phyloP scores from a whole-genome alignment of 1,140 invertebrate genomes.

The Anadara kagoshimensis region DNA sequence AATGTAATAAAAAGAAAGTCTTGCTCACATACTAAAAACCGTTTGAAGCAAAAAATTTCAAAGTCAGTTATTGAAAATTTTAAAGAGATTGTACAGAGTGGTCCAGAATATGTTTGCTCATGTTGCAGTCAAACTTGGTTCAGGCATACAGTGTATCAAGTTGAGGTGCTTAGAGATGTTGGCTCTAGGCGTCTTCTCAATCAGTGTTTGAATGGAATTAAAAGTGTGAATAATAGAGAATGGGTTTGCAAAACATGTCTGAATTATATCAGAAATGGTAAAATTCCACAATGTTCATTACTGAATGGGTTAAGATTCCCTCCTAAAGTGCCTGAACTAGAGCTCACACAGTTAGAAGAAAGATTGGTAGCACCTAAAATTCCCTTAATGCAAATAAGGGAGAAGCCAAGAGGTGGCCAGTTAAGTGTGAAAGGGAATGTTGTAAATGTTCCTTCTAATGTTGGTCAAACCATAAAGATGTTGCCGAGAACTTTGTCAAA shows the following conservation, averaged over 20 bases:
- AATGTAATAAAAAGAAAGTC: too few relatives aligned
- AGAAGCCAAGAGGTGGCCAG: slow-evolving; percentile 30
- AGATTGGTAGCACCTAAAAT: slow-evolving; percentile 28
- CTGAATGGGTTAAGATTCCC: slow-evolving; percentile 19
- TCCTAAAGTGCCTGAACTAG: slow-evolving; percentile 14
- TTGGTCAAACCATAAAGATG: slow-evolving; percentile 19
- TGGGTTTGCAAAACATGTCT: slow-evolving; percentile 23
- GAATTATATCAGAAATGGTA: not conserved
- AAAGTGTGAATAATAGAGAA: too few relatives aligned
- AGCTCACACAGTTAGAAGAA: slow-evolving; percentile 38
- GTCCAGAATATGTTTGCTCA: too few relatives aligned
- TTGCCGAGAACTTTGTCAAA: slow-evolving; percentile 16
- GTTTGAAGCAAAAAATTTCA: too few relatives aligned
- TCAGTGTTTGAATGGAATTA: too few relatives aligned
- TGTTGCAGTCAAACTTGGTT: too few relatives aligned
- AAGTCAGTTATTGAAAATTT: too few relatives aligned
- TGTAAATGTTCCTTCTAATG: slow-evolving; percentile 41
- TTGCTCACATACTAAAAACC: too few relatives aligned
- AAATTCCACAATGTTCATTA: slow-evolving; percentile 6
- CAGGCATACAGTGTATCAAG: too few relatives aligned
- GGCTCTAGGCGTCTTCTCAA: too few relatives aligned
- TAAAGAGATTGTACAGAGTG: too few relatives aligned
- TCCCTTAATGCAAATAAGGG: slow-evolving; percentile 40
- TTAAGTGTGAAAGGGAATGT: slow-evolving; percentile 34
- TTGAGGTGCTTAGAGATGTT: too few relatives aligned